Conservation (phyloP, 2,888 invertebrate genomes). For the Platycnemis pennipes region DNA sequence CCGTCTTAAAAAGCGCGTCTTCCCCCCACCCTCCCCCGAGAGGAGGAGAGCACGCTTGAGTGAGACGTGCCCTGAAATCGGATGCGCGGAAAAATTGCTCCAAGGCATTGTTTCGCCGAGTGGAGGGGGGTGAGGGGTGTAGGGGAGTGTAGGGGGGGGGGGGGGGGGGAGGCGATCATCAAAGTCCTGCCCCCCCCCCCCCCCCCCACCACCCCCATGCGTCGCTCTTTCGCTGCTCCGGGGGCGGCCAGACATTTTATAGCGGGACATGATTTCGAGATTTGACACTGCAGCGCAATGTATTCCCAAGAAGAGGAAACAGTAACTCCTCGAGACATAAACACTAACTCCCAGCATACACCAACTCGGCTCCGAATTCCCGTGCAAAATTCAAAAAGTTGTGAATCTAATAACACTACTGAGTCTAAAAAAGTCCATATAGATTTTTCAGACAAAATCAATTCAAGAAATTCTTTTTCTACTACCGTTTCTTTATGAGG, state of each 20-base stretch:
- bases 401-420: too few relatives aligned
- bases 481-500: too few relatives aligned
- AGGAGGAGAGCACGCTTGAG: too few relatives aligned
- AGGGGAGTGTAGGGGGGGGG: background rate
- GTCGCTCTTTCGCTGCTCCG: background rate
- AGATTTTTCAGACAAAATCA: too few relatives aligned
- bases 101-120: constrained; percentile 10
- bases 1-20: too few relatives aligned
- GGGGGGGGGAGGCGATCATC: background rate
- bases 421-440: too few relatives aligned
- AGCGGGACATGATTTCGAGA: background rate
- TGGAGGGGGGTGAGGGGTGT: background rate
- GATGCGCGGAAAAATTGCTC: constrained; percentile 20
- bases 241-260: background rate
- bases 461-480: too few relatives aligned
- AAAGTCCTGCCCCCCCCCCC: background rate
- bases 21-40: too few relatives aligned
- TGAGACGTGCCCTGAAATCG: constrained; percentile 13
- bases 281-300: background rate
- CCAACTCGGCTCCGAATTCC: too few relatives aligned
- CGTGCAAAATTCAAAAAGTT: too few relatives aligned
- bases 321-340: too few relatives aligned
- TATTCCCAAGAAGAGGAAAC: background rate
- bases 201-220: background rate
- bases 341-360: too few relatives aligned